Percentiles rank a stretch among this genome's conserved stretches.
These are phyloP conservation scores for Pomacea canaliculata DNA, from an alignment of 2,888 invertebrate genomes.

Conservation along the genomic window DNA sequence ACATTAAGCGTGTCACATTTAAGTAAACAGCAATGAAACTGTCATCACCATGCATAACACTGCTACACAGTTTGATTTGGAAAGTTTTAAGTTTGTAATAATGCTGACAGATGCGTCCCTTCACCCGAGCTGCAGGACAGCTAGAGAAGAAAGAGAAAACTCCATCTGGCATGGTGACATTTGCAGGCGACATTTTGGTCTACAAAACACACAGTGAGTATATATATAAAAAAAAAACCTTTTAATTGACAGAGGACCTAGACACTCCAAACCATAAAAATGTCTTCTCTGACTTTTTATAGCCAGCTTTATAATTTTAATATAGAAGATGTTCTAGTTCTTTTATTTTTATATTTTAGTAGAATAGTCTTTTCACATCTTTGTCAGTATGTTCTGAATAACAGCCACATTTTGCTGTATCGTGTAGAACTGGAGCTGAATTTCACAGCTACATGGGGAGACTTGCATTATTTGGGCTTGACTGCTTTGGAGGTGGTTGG, in stretches of 20 bases:
- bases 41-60: too few relatives aligned
- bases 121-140: constrained; percentile 60
- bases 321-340: too few relatives aligned
- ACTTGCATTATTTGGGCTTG: constrained; percentile 70
- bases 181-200: constrained; percentile 56
- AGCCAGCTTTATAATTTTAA: too few relatives aligned
- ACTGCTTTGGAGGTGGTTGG: constrained; percentile 72
- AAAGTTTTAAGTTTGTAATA: not conserved
- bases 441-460: constrained; percentile 72
- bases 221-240: not conserved
- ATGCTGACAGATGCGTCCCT: constrained; percentile 54
- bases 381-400: too few relatives aligned
- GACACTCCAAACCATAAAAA: too few relatives aligned
- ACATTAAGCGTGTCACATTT: not conserved
- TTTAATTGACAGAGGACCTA: too few relatives aligned
- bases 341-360: too few relatives aligned
- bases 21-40: too few relatives aligned
- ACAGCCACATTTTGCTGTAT: not conserved
- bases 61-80: too few relatives aligned
- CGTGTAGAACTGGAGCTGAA: constrained; percentile 65
- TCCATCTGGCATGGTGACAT: constrained; percentile 41
- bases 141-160: constrained; percentile 41
- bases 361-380: too few relatives aligned
- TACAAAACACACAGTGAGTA: constrained; percentile 58
- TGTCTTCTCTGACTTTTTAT: too few relatives aligned